A percentile compares a stretch with the other conserved stretches of the same genome.
Conservation (phyloP, 2,888 invertebrate species). For the Incurvaria masculella region DNA sequence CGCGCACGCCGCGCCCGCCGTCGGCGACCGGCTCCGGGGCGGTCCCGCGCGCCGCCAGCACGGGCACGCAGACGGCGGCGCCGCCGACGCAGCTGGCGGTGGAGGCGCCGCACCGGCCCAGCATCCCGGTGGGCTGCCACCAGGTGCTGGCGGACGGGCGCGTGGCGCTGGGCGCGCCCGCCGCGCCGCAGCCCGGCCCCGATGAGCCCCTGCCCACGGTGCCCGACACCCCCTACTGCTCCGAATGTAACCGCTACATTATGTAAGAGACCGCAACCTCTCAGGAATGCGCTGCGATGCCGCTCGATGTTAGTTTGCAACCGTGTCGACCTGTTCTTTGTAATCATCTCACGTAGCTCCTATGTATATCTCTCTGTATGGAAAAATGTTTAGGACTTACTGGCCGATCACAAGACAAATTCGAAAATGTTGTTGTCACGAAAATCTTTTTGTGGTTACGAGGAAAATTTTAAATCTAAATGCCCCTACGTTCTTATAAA, state of each 20-base stretch:
- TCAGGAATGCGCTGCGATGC: conserved; percentile 22
- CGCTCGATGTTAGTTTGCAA: conserved; percentile 46
- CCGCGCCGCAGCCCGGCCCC: conserved; percentile 24
- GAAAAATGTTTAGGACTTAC: not conserved
- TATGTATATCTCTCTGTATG: conserved; percentile 2
- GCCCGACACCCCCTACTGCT: conserved; percentile 66
- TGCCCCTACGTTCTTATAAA: too few species aligned
- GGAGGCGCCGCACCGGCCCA: conserved; percentile 41
- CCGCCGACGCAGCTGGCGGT: conserved; percentile 28
- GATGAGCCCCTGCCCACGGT: conserved; percentile 40
- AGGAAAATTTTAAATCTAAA: too few species aligned
- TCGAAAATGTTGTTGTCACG: too few species aligned
- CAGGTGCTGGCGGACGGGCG: conserved; percentile 49
- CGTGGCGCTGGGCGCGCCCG: conserved; percentile 43
- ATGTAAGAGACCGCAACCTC: conserved; percentile 66
- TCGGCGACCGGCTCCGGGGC: conserved; percentile 46
- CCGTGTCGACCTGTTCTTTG: conserved; percentile 43
- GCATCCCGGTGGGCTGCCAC: conserved; percentile 56
- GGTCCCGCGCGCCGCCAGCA: conserved; percentile 27
- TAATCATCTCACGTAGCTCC: conserved; percentile 1
- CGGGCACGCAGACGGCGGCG: conserved; percentile 18
- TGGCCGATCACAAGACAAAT: not conserved
- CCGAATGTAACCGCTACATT: conserved; percentile 83
- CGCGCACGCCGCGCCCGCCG: conserved; percentile 43
- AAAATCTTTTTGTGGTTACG: too few species aligned